Conservation (phyloP, 37 sponge, comb jelly and placozoan genomes). For the Corticium candelabrum region DNA sequence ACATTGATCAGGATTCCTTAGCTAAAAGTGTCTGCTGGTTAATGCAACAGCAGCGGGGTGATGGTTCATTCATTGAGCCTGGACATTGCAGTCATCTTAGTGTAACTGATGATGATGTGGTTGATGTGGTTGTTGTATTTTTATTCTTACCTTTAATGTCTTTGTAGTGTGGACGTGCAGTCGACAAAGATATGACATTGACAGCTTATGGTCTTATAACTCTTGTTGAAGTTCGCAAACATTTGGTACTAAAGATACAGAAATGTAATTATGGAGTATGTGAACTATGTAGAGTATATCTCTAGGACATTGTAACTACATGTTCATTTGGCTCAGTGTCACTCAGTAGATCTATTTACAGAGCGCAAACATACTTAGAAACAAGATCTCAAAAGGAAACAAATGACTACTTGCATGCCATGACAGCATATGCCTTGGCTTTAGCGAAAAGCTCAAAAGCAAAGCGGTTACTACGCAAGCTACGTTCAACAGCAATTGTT, state of each 20-base stretch:
- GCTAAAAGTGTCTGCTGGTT: neutral
- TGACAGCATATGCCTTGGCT: neutral
- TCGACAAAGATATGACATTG: neutral
- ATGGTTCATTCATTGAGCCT: neutral
- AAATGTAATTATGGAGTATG: too few species aligned
- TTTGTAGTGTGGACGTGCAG: neutral
- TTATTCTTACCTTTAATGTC: neutral
- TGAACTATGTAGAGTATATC: too few species aligned
- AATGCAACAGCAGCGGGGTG: neutral
- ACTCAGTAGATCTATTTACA: too few species aligned
- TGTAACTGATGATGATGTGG: neutral
- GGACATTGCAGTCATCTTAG: neutral
- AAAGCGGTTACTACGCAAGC: too few species aligned
- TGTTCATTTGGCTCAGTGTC: too few species aligned
- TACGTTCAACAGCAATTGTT: too few species aligned
- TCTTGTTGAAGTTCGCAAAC: neutral
- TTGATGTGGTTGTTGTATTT: neutral
- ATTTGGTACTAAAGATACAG: too few species aligned
- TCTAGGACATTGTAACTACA: too few species aligned
- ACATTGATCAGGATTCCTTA: neutral
- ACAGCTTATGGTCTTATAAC: neutral
- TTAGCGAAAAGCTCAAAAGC: neutral
- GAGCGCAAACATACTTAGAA: too few species aligned
- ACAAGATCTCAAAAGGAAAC: too few species aligned
- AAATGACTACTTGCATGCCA: neutral